Base-by-base conservation (phyloP, 2,797 vertebrate species). In the Cygnus olor region DNA sequence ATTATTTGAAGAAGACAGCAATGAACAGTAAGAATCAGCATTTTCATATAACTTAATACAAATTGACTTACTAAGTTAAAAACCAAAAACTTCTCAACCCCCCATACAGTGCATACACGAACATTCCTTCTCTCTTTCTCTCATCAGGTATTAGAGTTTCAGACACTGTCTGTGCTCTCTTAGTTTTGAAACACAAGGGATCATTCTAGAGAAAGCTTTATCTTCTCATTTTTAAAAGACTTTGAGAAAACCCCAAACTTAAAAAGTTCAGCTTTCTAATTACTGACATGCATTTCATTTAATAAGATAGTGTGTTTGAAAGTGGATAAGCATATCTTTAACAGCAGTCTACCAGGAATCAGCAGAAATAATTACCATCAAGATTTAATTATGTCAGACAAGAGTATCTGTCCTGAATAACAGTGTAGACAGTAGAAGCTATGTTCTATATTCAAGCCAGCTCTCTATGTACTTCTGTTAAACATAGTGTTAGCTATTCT, bases 331-430 rank as follows among this genome's bases (percentile, higher is more conserved):
- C 93, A 74, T 96, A 97, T 96, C 95, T 97, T 96, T 95, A 97
- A 95, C 95, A 96, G 88, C 84, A 93, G 96, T 96, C 96, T 96
- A 96, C 96, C 80, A 96, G 97, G 95, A 97, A 96, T 97, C 97
- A 95, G 95, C 92, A 97, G 95, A 96, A 98, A 98, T 97, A 97
- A 96, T 96, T 97, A 96, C 93, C 14, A 30, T 95, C 96, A 96
- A 97, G 98, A 97, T 98, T 98, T 98, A 98, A 98, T 98, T 98
- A 98, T 97, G 96, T 94, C 90, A 97, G 96, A 97, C 92, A 94
- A 96, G 96, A 97, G 81, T 97, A 96, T 95, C 94, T 97, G 90
- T 94, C 93, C 96, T 93, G 96, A 97, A 96, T 97, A 97, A 95
- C 66, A 92, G 95, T 87, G 95, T 95, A 56, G 70, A 88, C 92